These are phyloP conservation scores for Melolontha melolontha DNA, from an alignment of 2,888 invertebrate species.

Conservation along the genomic window DNA sequence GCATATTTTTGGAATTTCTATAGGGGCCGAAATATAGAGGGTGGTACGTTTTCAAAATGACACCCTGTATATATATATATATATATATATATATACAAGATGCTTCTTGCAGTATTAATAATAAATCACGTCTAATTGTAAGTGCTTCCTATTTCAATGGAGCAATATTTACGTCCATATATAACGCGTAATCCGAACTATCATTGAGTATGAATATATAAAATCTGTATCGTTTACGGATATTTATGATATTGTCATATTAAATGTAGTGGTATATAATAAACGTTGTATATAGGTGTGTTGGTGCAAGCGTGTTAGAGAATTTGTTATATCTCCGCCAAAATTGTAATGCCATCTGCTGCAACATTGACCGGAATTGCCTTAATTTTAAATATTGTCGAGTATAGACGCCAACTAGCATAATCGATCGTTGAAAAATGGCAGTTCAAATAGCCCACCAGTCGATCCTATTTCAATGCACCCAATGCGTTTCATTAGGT, in stretches of 20 bases:
- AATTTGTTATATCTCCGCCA: not conserved
- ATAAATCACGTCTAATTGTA: too few species aligned
- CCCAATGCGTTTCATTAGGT: constrained; percentile 10
- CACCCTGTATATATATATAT: too few species aligned
- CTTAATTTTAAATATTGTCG: constrained; percentile 24
- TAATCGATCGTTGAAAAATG: constrained; percentile 18
- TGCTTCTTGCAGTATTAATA: too few species aligned
- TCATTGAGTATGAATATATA: too few species aligned
- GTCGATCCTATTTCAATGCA: constrained; percentile 19
- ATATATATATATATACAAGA: too few species aligned
- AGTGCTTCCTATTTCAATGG: too few species aligned
- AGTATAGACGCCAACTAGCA: not conserved
- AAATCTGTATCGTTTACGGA: not conserved
- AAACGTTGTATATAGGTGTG: not conserved
- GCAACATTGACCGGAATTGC: constrained; percentile 4
- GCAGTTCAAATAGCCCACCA: constrained; percentile 13
- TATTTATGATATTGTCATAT: constrained; percentile 15
- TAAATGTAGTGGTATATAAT: constrained; percentile 16
- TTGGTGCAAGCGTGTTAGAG: not conserved
- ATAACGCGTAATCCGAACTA: too few species aligned
- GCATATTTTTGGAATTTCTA: too few species aligned
- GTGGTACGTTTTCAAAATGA: too few species aligned
- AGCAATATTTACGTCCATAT: too few species aligned
- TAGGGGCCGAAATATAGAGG: too few species aligned
- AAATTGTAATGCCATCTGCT: not conserved